Evolutionary conservation across 2,888 invertebrate species (phyloP), one percentile per base, ranked within the genome.

Genomic region (Drosophila heteroneura): DNA sequence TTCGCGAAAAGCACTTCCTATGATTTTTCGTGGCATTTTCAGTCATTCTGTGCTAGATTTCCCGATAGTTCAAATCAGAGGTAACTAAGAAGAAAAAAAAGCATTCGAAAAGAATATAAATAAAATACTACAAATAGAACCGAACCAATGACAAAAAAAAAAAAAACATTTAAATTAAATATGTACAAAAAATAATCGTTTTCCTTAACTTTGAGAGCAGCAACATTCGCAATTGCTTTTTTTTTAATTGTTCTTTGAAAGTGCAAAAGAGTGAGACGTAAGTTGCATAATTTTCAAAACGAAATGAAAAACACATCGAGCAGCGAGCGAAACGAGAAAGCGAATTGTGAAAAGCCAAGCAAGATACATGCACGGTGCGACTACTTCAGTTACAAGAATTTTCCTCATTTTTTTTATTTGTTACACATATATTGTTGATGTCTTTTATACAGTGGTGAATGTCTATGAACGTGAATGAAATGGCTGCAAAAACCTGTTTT

Each of bases 31-130:
- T 83, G 80, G 80, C 82, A 82, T 84, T 84, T 85, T 81, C 81
- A 88, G 75, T 92, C 92, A 92, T 91, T 92, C 91, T 92, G 91
- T 89, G 77, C 79, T 83, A 90, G 90, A 91, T 92, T 92, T 92
- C 91, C 92, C 91, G 83, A 91, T 92, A 91, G 89, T 83, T 87
- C 91, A 80, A 91, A 85, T 88, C 86, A 86, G 80, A 87, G 84
- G 89, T 81, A 81, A 81, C 63, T 72, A 73, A 61, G 56, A 59
- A 57, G 60, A 28, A 65, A 61, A 28, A 19, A 65, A 63, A 52
- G 52, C 61, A 49, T 28, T 19, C 22, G 26, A 44, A 52, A 66
- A 67, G 30, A 56, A 58, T n/a, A 74, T 39, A 65, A 67, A 58
- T 53, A 54, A 56, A 70, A 41, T 56, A 32, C 44, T 70, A 65